phyloP scores from a whole-genome alignment of 2,888 invertebrate species.

The Dryobotodes eremita region DNA sequence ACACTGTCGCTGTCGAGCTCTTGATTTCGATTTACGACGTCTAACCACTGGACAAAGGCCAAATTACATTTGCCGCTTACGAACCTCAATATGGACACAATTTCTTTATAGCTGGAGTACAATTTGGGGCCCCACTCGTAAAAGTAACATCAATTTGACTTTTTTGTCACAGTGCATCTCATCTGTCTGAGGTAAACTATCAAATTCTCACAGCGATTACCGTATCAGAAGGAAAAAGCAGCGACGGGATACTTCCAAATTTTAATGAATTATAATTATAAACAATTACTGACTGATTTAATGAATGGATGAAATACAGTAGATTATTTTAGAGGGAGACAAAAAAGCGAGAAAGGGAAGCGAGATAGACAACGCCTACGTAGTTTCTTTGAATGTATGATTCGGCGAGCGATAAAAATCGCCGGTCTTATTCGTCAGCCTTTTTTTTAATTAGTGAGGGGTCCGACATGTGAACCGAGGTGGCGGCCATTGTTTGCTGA shows the following conservation, averaged over 20 bases:
- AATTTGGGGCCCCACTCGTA: conserved; percentile 38
- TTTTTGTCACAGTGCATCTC: conserved; percentile 53
- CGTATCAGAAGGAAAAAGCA: conserved; percentile 81
- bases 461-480: conserved; percentile 87
- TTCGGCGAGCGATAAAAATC: conserved; percentile 90
- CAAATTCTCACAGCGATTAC: conserved; percentile 85
- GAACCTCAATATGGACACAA: conserved; percentile 49
- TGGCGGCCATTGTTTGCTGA: conserved; percentile 86
- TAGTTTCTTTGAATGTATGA: conserved; percentile 85
- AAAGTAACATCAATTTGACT: conserved; percentile 20
- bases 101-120: conserved; percentile 46
- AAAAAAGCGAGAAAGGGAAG: conserved; percentile 80
- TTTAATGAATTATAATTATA: conserved; percentile 89
- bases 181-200: conserved; percentile 80
- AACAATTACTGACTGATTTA: conserved; percentile 88
- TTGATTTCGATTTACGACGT: conserved; percentile 84
- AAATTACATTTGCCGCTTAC: conserved; percentile 58
- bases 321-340: conserved; percentile 79
- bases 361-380: conserved; percentile 86
- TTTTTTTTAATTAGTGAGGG: conserved; percentile 90
- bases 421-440: conserved; percentile 90
- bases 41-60: conserved; percentile 70
- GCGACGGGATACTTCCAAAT: conserved; percentile 80
- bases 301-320: conserved; percentile 84
- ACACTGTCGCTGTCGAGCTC: conserved; percentile 81